Evolutionary conservation across 2,888 invertebrate genomes (phyloP), one percentile per base, ranked within the genome.

Genomic region (Caenorhabditis zanzibari): DNA sequence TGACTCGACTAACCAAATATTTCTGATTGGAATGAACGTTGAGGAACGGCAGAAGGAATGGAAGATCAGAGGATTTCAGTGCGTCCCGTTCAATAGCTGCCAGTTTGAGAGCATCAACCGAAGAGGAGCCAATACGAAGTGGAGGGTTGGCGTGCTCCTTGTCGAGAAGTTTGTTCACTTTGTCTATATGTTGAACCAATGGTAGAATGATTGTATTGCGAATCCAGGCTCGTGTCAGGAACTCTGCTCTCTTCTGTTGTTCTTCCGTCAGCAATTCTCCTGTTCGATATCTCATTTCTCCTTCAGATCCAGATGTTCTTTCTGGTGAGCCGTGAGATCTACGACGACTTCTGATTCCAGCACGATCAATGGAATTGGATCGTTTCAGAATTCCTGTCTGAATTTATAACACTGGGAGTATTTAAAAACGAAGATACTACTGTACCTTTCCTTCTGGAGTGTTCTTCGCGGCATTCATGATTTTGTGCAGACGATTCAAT

Each of bases 21-120:
- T 77, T 71, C 73, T 88, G 88, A 74, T 88, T 88, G 1, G 81
- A 10, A 32, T 85, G 84, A 14, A 81, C 66, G 14, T 26, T 44
- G 52, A 88, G 84, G 64, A 85, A 88, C 22, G 86, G 87, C 3
- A 88, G 68, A 3, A 88, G 32, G 77, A 84, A 86, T 64, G 88
- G 87, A 16, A 88, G 83, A 28, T 76, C 63, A 7, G 87, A 82
- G 7, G 85, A 82, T 22, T 84, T 82, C 16, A 87, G 56, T 1
- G 71, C 28, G 22, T 85, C 82, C n/a, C 81, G 41, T 54, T 84
- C 68, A 10, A 84, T 68, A 1, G 84, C 59, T 10, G 87, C 88
- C 14, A 82, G 68, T 54, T 86, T 85, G 19, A 88, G 68, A 2
- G 86, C 81, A 26, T 86, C 85, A 7, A 85, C 84, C 2, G 84